Base-by-base conservation (phyloP, 2,797 vertebrate genomes). In the Sorex maritimensis region DNA sequence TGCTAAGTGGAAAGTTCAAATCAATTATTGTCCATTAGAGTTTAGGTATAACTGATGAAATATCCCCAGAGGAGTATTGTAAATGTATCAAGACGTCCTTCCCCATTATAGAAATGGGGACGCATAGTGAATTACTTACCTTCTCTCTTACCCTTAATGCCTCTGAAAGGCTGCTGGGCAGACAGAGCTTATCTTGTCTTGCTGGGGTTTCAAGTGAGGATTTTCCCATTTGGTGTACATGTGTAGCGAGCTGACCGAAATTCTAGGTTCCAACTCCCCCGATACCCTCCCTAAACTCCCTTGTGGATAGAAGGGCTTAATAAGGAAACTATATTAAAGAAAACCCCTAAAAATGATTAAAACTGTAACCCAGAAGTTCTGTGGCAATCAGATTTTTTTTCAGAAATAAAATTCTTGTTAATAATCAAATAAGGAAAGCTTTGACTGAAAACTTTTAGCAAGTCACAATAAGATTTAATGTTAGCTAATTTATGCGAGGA, bases 1-100 rank as follows among this genome's bases (percentile, higher is more conserved):
- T 97, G 97, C 98, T 98, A 98, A 98, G 98, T 92, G 98, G 98
- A 98, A 98, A 98, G 98, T 98, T 98, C 98, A 98, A 98, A 98
- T 98, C 98, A 98, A 98, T 98, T 98, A 98, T 98, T 98, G 98
- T 98, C 98, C 98, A 98, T 98, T 98, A 98, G 98, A 98, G 98
- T 98, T 97, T 98, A 98, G 98, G 98, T 98, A 98, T 98, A 98
- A 98, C 98, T 98, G 98, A 98, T 98, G 98, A 98, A 98, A 98
- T 98, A 98, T 98, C 98, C 98, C 98, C 98, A 97, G 97, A 98
- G 98, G 98, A 98, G 95, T 95, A 96, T 97, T 98, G 97, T 98
- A 98, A 98, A 98, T 98, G 98, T 98, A 98, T 98, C 98, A 98
- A 98, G 97, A 98, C 88, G 97, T 98, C 98, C 98, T 98, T 97